phyloP scores from a whole-genome alignment of 2,797 vertebrate species.

The Lepilemur septentrionalis region DNA sequence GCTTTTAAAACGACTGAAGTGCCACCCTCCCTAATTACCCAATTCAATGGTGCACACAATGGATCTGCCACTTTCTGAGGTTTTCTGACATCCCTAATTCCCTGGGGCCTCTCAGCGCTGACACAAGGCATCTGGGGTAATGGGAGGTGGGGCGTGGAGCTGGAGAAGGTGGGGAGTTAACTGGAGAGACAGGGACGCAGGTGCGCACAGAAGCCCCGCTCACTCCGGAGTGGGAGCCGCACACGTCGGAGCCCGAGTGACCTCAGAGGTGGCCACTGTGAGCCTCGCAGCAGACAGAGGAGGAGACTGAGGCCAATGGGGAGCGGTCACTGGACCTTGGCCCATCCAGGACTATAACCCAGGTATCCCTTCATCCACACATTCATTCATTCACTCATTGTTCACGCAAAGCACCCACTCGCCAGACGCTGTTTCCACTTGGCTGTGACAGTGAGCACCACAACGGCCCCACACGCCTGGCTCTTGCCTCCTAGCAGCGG shows the following conservation, averaged over 20 bases:
- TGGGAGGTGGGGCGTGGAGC: neutral
- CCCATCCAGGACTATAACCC: neutral
- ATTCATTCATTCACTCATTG: neutral
- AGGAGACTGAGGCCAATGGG: neutral
- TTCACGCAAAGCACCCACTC: neutral
- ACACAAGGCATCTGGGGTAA: conserved; percentile 62
- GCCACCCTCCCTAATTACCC: conserved; percentile 76
- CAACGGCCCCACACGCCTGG: neutral
- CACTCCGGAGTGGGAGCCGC: neutral
- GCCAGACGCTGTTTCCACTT: neutral
- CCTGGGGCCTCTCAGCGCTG: conserved; percentile 23
- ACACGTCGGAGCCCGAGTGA: neutral
- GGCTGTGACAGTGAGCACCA: neutral
- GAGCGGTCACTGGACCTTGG: neutral
- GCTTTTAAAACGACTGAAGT: conserved; percentile 67
- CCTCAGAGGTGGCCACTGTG: too few species aligned
- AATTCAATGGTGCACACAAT: conserved; percentile 76
- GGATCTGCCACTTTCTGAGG: conserved; percentile 70
- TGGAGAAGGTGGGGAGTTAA: neutral
- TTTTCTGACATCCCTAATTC: conserved; percentile 70
- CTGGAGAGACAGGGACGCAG: neutral
- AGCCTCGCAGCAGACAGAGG: neutral
- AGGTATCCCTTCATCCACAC: neutral
- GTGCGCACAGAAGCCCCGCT: neutral
- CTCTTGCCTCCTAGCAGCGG: neutral